These are phyloP conservation scores for Tapirus terrestris DNA, from an alignment of 2,113 vertebrate genomes.

Conservation along the genomic window DNA sequence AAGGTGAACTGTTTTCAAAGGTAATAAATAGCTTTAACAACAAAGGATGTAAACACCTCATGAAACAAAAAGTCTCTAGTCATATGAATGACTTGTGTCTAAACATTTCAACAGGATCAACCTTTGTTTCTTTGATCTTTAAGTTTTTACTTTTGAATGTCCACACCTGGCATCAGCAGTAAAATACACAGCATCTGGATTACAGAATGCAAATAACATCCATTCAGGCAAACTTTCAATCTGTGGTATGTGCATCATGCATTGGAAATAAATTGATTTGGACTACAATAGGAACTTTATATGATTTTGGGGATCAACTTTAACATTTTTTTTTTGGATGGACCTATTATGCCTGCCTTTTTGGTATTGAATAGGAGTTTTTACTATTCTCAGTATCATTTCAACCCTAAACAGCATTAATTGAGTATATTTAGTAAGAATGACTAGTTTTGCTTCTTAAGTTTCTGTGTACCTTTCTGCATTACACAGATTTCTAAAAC, in stretches of 20 bases:
- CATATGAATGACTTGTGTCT: conserved; percentile 68
- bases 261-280: conserved; percentile 73
- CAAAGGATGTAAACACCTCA: conserved; percentile 76
- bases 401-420: conserved; percentile 78
- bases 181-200: conserved; percentile 75
- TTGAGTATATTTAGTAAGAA: not conserved
- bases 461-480: not conserved
- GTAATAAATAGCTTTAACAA: conserved; percentile 71
- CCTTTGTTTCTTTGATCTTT: conserved; percentile 73
- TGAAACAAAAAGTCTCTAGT: conserved; percentile 63
- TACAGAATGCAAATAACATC: conserved; percentile 75
- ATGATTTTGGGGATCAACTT: conserved; percentile 46
- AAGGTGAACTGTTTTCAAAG: conserved; percentile 73
- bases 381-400: conserved; percentile 68
- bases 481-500: conserved; percentile 53
- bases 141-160: conserved; percentile 79
- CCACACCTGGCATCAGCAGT: conserved; percentile 71
- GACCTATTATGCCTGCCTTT: not conserved
- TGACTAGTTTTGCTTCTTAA: conserved; percentile 1
- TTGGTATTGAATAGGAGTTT: conserved; percentile 26
- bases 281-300: not conserved
- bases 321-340: conserved; percentile 22
- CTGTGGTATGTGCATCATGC: conserved; percentile 21
- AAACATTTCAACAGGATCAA: conserved; percentile 69
- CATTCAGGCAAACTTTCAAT: conserved; percentile 57